Base-by-base conservation (phyloP, 2,797 vertebrate species). In the Pangasius sanitwongsei region DNA sequence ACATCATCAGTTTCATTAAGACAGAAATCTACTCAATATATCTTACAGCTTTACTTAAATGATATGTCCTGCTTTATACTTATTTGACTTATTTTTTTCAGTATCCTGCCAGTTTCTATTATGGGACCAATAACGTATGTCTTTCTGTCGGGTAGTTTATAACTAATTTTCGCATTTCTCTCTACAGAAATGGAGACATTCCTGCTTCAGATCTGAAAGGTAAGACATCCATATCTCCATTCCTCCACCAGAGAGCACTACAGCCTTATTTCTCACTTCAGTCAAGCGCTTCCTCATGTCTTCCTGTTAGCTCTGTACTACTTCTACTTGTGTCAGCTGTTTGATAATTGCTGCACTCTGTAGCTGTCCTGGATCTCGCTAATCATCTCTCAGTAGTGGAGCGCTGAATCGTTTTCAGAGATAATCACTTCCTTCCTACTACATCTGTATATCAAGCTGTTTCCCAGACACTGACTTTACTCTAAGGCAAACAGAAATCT, bases 201-300 rank as follows among this genome's bases (percentile, higher is more conserved):
- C 87, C 87, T 0, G 31, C 89, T 12, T 88, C 89, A 70, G 89
- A 90, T 41, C 80, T 90, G 67, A 90, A 90, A 86, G 88, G 91
- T 92, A 78, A 90, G 91, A 6, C 28, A 5, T 48, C 0, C 4
- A 34, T 18, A 28, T 69, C 75, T 48, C 8, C 9, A 11, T 75
- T 48, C 50, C 44, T 89, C 85, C 88, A 89, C 55, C 44, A 87
- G 88, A 87, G 85, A 8, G 88, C 85, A 50, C 77, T 86, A 67
- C 70, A 83, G 59, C 44, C 16, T 57, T 4, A 72, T 61, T 70
- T 34, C 55, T 70, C 6, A 1, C 28, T 59, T 78, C 5, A 34
- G 5, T 6, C 63, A 25, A 67, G 57, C 74, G 3, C 44, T 80
- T 50, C 20, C 83, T 25, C 6, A 25, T 28, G 7, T 13, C 83